Evolutionary conservation across 2,113 vertebrate species (phyloP).

Genomic region (Channa maculata): DNA sequence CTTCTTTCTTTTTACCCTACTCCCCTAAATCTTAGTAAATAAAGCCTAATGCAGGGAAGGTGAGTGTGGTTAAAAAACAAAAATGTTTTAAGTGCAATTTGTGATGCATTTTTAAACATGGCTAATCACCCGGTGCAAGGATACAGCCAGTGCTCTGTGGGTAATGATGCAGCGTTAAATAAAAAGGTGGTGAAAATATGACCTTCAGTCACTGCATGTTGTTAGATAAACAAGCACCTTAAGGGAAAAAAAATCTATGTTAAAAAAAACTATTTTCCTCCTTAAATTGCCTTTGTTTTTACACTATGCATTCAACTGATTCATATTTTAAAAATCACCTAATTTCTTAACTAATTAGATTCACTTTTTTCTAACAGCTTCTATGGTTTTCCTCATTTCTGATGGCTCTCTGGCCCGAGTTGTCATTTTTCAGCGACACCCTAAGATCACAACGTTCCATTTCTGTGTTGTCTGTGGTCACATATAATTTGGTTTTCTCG

Average conservation of each 20-base stretch:
- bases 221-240: constrained; percentile 33
- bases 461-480: constrained; percentile 67
- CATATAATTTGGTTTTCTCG: constrained; percentile 67
- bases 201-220: constrained; percentile 49
- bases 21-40: background rate
- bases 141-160: constrained; percentile 4
- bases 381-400: constrained; percentile 8
- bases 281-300: constrained; percentile 1
- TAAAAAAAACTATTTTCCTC: constrained; percentile 4
- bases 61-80: background rate
- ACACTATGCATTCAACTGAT: background rate
- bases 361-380: background rate
- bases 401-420: constrained; percentile 3
- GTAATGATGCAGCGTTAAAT: constrained; percentile 50
- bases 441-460: constrained; percentile 65
- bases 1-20: background rate
- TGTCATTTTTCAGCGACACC: constrained; percentile 57
- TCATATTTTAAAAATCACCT: too few species aligned
- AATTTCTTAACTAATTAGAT: too few species aligned
- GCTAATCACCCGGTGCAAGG: constrained; percentile 28
- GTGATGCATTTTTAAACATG: constrained; percentile 30
- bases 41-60: constrained; percentile 3
- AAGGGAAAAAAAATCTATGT: background rate
- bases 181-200: constrained; percentile 32
- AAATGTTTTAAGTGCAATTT: constrained; percentile 19